Evolutionary conservation across 2,113 vertebrate species (phyloP).

Genomic region (Nothoprocta pentlandii): DNA sequence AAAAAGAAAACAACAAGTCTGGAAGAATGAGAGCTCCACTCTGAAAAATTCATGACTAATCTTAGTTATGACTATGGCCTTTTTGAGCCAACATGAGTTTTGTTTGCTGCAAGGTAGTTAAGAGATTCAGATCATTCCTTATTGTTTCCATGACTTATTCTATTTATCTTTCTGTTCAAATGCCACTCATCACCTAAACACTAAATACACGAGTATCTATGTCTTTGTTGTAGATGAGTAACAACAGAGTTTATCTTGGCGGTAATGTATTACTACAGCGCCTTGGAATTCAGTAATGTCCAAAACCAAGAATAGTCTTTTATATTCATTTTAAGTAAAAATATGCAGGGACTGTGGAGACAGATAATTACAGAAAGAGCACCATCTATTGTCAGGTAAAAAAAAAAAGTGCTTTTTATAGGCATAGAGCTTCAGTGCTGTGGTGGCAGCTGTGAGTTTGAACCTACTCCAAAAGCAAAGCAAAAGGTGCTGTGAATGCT

Average conservation of each 20-base stretch:
- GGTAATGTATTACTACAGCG: background rate
- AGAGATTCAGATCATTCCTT: background rate
- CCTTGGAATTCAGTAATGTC: background rate
- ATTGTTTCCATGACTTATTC: background rate
- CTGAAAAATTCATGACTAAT: background rate
- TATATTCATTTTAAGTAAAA: background rate
- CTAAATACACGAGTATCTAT: background rate
- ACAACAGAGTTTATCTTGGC: background rate
- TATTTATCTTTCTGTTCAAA: background rate
- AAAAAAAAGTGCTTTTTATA: background rate
- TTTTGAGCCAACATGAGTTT: background rate
- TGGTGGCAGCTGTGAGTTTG: background rate
- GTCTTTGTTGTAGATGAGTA: background rate
- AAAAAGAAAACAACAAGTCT: background rate
- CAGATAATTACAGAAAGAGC: constrained; percentile 65
- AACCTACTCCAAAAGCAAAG: background rate
- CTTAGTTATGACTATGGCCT: background rate
- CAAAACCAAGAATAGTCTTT: background rate
- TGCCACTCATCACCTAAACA: background rate
- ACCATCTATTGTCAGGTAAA: constrained; percentile 60
- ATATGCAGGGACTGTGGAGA: background rate
- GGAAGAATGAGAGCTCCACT: background rate
- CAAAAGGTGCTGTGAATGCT: background rate
- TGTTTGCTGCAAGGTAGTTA: background rate
- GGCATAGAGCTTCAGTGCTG: background rate